Evolutionary conservation across 2,888 invertebrate genomes (phyloP), one percentile per base, ranked within the genome.

Genomic region (Balanococcus diminutus): DNA sequence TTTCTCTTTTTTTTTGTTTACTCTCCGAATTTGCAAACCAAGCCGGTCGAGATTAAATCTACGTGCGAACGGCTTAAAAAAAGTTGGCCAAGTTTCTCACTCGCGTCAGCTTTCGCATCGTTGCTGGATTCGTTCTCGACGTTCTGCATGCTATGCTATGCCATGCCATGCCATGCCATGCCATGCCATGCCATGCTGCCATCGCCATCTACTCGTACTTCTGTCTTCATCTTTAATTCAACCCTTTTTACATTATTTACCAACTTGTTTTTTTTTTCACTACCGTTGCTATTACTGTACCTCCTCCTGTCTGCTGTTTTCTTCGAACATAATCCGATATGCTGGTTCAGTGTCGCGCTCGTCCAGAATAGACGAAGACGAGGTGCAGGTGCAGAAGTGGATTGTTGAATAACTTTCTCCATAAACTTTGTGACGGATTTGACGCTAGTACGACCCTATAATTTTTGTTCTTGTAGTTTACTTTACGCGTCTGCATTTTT

Each of bases 241-340:
- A 81, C 81, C 81, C 81, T 81, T 81, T 81, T 81, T 81, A 81
- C 39, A 81, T 81, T 81, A 81, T 81, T 81, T 81, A 81, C 39
- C 28, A 81, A 81, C 46, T 81, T 51, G 2, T 51, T 51, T 51
- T 51, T 51, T 42, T 42, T 51, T 2, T n/a, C 8, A 51, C 51
- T 51, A 9, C 6, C 19, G 9, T 9, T 51, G 19, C 19, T 51
- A 19, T 19, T 19, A 51, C 19, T 0, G 19, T 5, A 19, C 51
- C 51, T 19, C 51, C n/a, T n/a, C n/a, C n/a, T n/a, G n/a, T n/a
- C n/a, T n/a, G n/a, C n/a, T n/a, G n/a, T 51, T 51, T 51, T 51
- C 51, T 51, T 51, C 19, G 19, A 19, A 51, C 51, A 51, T 51
- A 51, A 51, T 51, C 51, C 51, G 51, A 51, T 51, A 51, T 19